Conservation (phyloP, 2,797 vertebrate species). For the Crypturellus tataupa region DNA sequence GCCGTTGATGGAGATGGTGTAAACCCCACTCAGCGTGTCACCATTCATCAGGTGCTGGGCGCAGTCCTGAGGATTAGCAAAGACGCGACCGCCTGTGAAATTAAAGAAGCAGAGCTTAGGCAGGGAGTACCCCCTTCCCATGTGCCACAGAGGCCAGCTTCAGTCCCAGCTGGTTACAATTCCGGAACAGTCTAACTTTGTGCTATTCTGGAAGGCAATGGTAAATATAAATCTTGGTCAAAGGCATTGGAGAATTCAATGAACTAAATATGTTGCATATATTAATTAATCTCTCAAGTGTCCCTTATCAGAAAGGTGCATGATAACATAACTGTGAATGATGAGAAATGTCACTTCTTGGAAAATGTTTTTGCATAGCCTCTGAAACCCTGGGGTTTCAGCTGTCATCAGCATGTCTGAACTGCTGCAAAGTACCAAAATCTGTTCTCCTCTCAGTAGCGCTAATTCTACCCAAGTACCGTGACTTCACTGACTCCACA, state of each 20-base stretch:
- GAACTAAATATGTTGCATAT: background rate
- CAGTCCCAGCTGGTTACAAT: rapidly evolving
- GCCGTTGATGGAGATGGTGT: constrained; percentile 94
- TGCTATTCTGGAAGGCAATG: rapidly evolving
- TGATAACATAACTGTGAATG: background rate
- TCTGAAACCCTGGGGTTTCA: constrained; percentile 26
- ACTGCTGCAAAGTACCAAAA: constrained; percentile 34
- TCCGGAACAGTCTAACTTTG: background rate
- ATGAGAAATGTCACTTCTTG: constrained; percentile 25
- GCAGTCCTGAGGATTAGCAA: constrained; percentile 95
- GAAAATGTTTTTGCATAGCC: background rate
- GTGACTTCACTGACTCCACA: background rate
- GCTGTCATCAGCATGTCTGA: background rate
- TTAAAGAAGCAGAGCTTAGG: background rate
- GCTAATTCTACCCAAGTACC: background rate
- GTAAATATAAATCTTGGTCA: background rate
- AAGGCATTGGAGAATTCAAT: background rate
- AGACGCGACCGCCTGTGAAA: constrained; percentile 90
- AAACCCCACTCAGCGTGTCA: constrained; percentile 90
- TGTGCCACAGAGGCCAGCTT: background rate
- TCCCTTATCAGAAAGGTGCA: background rate
- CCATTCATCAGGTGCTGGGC: constrained; percentile 96
- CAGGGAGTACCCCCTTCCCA: background rate
- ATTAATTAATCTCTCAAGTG: background rate
- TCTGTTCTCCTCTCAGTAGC: constrained; percentile 6